A percentile compares a stretch with the other conserved stretches of the same genome.
phyloP scores from a whole-genome alignment of 2,797 vertebrate species.

The Sebastes vulpes region DNA sequence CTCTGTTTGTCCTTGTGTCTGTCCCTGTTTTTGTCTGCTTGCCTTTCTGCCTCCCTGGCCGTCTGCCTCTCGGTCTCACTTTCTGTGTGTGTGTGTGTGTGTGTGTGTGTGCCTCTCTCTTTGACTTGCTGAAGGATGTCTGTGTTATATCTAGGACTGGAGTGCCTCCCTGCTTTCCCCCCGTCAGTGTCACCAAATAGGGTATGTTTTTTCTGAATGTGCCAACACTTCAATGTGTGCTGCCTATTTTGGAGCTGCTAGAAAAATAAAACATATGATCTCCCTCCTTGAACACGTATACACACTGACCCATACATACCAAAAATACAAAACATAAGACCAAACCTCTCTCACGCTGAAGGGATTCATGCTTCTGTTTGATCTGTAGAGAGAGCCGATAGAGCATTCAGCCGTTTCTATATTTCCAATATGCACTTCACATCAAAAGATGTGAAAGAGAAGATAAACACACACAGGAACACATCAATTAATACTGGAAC shows the following conservation, averaged over 20 bases:
- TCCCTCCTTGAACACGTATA: background rate
- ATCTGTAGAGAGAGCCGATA: background rate
- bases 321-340: background rate
- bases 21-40: background rate
- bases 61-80: slow-evolving; percentile 13
- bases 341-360: background rate
- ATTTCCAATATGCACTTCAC: slow-evolving; percentile 25
- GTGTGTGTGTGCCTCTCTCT: background rate
- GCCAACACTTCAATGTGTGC: background rate
- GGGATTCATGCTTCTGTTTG: slow-evolving; percentile 3
- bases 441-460: background rate
- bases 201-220: slow-evolving; percentile 3
- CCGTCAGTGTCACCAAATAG: slow-evolving; percentile 28
- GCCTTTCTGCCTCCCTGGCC: slow-evolving; percentile 28
- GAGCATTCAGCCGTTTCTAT: background rate
- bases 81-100: background rate
- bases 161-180: slow-evolving; percentile 15
- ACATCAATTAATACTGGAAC: background rate
- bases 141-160: slow-evolving; percentile 42
- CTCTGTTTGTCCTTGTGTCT: slow-evolving; percentile 37
- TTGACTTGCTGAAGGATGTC: slow-evolving; percentile 37
- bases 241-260: slow-evolving; percentile 1
- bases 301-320: background rate
- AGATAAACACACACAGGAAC: background rate
- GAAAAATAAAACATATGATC: background rate